Percentiles rank a stretch among this genome's conserved stretches.
Conservation (phyloP, 1,140 invertebrate genomes). For the Oedothorax gibbosus region DNA sequence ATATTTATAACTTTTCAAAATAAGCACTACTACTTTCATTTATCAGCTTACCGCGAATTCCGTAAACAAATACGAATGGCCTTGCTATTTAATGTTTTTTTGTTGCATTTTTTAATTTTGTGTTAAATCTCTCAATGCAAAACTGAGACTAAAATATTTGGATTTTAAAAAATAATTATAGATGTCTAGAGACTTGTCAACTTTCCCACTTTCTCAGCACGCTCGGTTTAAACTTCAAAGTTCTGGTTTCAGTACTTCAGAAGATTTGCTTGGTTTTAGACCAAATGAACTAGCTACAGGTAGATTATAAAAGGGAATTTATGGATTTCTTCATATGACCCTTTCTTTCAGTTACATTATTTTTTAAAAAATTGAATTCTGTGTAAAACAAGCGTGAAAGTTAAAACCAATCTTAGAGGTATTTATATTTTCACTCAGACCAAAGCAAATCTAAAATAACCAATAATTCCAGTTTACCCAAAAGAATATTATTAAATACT, state of each 20-base stretch:
- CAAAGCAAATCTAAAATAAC: background rate
- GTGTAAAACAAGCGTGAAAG: background rate
- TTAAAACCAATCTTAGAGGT: background rate
- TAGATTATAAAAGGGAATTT: background rate
- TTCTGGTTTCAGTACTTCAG: constrained; percentile 30
- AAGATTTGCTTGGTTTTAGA: constrained; percentile 37
- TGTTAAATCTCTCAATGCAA: too few relatives aligned
- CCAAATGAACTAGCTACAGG: constrained; percentile 36
- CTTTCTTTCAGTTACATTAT: background rate
- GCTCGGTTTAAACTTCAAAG: constrained; percentile 39
- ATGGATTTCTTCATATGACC: background rate
- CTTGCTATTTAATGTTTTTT: too few relatives aligned
- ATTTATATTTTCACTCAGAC: background rate
- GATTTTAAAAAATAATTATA: background rate
- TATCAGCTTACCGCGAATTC: too few relatives aligned
- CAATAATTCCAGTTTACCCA: too few relatives aligned
- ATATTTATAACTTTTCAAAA: too few relatives aligned
- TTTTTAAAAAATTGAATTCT: background rate
- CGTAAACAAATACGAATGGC: too few relatives aligned
- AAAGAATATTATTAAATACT: too few relatives aligned
- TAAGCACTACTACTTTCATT: too few relatives aligned
- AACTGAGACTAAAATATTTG: too few relatives aligned
- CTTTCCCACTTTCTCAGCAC: constrained; percentile 32
- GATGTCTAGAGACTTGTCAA: constrained; percentile 34
- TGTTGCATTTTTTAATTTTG: too few relatives aligned